These are phyloP conservation scores for Planococcus citri DNA, from an alignment of 1,140 invertebrate genomes.

Conservation along the genomic window DNA sequence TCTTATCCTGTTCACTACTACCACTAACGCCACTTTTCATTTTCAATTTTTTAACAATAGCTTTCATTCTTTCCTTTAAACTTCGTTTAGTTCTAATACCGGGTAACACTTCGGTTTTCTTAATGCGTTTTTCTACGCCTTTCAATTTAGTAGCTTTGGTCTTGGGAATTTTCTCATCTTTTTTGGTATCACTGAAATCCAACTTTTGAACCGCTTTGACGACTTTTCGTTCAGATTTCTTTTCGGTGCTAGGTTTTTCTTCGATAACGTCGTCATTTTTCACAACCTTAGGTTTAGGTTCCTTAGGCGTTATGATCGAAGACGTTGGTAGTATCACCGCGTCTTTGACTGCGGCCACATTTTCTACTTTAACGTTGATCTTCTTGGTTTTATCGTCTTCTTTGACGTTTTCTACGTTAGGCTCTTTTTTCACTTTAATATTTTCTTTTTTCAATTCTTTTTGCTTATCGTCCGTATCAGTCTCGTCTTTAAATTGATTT, in stretches of 20 bases:
- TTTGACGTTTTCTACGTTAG: neutral
- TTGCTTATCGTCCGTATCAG: neutral
- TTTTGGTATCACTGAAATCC: slow-evolving; percentile 3
- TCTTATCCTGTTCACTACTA: slow-evolving; percentile 23
- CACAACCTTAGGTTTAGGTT: neutral
- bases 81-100: slow-evolving; percentile 26
- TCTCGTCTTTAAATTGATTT: neutral
- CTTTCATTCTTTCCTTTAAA: slow-evolving; percentile 28
- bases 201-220: neutral
- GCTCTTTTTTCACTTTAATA: neutral
- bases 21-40: slow-evolving; percentile 7
- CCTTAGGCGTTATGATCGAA: neutral
- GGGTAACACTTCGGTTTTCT: slow-evolving; percentile 10
- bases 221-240: slow-evolving; percentile 8
- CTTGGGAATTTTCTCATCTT: slow-evolving; percentile 20
- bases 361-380: neutral
- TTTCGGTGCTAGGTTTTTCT: neutral
- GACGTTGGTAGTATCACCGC: neutral
- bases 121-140: neutral
- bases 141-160: slow-evolving; percentile 4
- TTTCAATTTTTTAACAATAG: slow-evolving; percentile 28
- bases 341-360: neutral
- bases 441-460: neutral
- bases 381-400: neutral
- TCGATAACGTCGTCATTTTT: neutral